Base-by-base conservation (phyloP, 1,140 invertebrate species). In the Coptotermes formosanus region DNA sequence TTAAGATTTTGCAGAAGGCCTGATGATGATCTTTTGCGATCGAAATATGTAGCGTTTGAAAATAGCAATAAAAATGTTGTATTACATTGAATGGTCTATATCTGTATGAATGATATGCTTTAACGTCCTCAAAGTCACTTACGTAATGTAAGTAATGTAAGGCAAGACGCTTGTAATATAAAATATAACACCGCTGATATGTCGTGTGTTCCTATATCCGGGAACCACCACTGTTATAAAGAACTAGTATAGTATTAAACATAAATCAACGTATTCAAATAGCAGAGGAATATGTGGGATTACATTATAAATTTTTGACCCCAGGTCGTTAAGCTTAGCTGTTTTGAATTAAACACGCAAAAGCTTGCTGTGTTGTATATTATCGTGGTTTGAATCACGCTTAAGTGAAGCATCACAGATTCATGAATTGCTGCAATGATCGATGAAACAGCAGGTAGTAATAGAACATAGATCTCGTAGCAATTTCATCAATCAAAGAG, bases 401-500 rank as follows among this genome's bases (percentile, higher is more conserved):
- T 75, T 11, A 3, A 75, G 25, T 30, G 64, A 75, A 75, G 64
- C 64, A 75, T 75, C 64, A 75, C 64, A 75, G 25, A 75, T 75
- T 75, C 64, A 75, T 75, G n/a, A 75, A 25, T 25, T 11, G 52
- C 12, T 55, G 19, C 19, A n/a, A n/a, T 4, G 14, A 19, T 75
- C 25, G 64, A 75, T 75, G 64, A 75, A 75, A 75, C 25, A 75
- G 25, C 64, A 6, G 64, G 64, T 30, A 75, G 25, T n/a, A 75
- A 75, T 75, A n/a, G 64, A 75, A 75, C 64, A 75, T 75, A 75
- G 64, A 75, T 30, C 64, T 75, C 64, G 4, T 30, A 75, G 16
- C 64, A 75, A 16, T 75, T 75, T 25, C 64, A 75, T 75, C 64
- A 75, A 75, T 75, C 64, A 75, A n/a, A 75, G 64, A 75, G 64